Evolutionary conservation across 2,888 invertebrate species (phyloP).

Genomic region (Apocheima hispidaria): DNA sequence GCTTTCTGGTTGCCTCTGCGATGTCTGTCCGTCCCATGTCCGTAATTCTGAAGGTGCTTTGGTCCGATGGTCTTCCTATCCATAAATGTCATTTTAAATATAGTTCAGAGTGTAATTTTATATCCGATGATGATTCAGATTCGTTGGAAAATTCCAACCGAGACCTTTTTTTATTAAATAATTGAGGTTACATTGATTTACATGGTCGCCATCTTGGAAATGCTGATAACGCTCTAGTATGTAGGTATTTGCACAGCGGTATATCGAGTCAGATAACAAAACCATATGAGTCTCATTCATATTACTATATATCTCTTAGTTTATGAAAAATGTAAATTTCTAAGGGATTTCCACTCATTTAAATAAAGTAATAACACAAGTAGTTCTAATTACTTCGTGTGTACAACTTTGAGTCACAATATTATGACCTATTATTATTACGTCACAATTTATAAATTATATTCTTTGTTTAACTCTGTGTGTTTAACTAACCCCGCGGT

Average conservation of each 20-base stretch:
- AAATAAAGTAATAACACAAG: background rate
- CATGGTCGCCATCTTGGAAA: conserved; percentile 71
- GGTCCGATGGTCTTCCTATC: too few species aligned
- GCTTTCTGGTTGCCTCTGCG: too few species aligned
- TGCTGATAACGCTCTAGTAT: conserved; percentile 69
- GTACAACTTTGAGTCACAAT: background rate
- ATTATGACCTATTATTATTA: conserved; percentile 3
- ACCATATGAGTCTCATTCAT: conserved; percentile 62
- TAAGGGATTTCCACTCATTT: conserved; percentile 9
- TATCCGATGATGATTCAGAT: conserved; percentile 47
- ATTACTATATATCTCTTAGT: conserved; percentile 32
- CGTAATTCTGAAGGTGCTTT: too few species aligned
- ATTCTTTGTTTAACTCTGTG: too few species aligned
- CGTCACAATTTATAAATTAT: background rate
- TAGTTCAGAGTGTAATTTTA: background rate
- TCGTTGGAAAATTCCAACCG: conserved; percentile 75
- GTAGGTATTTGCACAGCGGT: conserved; percentile 70
- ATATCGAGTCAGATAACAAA: conserved; percentile 60
- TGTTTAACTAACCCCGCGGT: background rate
- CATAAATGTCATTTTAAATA: background rate
- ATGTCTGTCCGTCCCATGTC: too few species aligned
- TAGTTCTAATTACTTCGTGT: background rate
- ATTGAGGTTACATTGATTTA: conserved; percentile 84
- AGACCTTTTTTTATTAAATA: conserved; percentile 80
- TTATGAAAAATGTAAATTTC: conserved; percentile 8